These are phyloP conservation scores for Simalia tracyae DNA, from an alignment of 2,797 vertebrate genomes.

Conservation along the genomic window DNA sequence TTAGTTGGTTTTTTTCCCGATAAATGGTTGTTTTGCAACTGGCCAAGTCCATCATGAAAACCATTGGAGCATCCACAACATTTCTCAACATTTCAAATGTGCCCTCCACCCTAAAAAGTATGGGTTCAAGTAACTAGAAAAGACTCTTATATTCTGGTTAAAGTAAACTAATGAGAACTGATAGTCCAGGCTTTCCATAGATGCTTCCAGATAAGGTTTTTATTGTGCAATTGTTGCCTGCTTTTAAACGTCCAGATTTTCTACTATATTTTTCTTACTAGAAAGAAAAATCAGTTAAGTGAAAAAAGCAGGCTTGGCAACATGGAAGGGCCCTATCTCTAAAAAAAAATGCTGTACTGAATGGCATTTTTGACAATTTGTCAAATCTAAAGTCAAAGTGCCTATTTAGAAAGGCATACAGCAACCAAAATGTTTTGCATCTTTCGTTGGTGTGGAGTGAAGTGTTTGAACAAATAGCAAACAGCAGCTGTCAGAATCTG, in stretches of 20 bases:
- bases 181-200: background rate
- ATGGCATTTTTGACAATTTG: background rate
- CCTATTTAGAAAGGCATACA: background rate
- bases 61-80: background rate
- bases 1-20: too few species aligned
- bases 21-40: too few species aligned
- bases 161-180: background rate
- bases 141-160: background rate
- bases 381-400: background rate
- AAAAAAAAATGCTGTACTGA: background rate
- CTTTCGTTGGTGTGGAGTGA: background rate
- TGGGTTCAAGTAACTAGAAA: too few species aligned
- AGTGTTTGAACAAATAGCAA: background rate
- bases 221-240: background rate
- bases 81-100: background rate
- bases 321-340: background rate
- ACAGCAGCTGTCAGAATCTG: background rate
- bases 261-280: background rate
- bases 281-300: background rate
- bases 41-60: too few species aligned
- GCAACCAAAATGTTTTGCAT: background rate
- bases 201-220: background rate
- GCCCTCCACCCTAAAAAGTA: background rate
- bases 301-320: background rate
- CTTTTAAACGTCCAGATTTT: background rate